These are phyloP conservation scores for Lordiphosa clarofinis DNA, from an alignment of 1,140 invertebrate species.

Conservation along the genomic window DNA sequence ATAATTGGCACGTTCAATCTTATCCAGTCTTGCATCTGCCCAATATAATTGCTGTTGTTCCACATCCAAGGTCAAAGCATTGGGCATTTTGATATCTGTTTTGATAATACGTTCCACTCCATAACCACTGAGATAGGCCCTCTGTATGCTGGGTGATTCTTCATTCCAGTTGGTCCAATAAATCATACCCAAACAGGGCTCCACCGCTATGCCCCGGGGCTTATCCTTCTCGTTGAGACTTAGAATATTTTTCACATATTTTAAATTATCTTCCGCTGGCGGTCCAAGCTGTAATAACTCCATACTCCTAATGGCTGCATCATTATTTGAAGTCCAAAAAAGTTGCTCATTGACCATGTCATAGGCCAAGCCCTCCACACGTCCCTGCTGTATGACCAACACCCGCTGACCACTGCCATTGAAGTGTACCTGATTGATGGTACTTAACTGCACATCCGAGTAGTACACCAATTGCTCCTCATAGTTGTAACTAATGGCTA, in stretches of 20 bases:
- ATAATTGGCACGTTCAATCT: conserved; percentile 87
- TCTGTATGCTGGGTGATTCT: conserved; percentile 86
- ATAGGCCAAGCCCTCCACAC: conserved; percentile 91
- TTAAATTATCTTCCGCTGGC: conserved; percentile 72
- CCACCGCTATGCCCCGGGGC: conserved; percentile 90
- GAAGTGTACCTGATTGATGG: conserved; percentile 91
- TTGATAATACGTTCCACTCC: conserved; percentile 85
- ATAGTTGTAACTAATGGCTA: conserved; percentile 91
- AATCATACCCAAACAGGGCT: conserved; percentile 87
- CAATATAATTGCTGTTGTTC: conserved; percentile 88
- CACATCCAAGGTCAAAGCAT: conserved; percentile 88
- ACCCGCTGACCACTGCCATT: conserved; percentile 87
- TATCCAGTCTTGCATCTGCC: conserved; percentile 87
- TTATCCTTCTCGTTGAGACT: conserved; percentile 86
- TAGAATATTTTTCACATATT: conserved; percentile 83
- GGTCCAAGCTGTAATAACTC: conserved; percentile 79
- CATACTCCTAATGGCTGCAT: conserved; percentile 86
- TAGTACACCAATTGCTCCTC: conserved; percentile 87
- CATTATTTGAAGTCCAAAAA: conserved; percentile 93
- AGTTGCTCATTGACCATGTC: conserved; percentile 84
- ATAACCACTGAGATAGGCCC: conserved; percentile 85
- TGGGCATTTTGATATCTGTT: conserved; percentile 90
- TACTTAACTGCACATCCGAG: conserved; percentile 91
- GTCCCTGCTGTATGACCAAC: conserved; percentile 87
- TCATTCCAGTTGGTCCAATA: conserved; percentile 94